phyloP scores from a whole-genome alignment of 2,797 vertebrate species.

The Arvicola amphibius region DNA sequence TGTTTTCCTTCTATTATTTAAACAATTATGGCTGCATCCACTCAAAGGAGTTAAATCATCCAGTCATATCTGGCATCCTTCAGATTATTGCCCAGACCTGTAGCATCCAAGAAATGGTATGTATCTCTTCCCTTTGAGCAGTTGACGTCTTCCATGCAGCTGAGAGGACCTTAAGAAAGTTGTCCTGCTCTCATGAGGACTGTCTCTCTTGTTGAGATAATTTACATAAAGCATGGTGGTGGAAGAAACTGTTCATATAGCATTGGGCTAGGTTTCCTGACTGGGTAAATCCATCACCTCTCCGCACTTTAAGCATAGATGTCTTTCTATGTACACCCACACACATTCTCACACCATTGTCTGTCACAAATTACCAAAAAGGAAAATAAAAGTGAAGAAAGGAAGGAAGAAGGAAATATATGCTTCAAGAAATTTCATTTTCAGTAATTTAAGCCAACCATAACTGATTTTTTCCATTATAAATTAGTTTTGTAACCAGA shows the following conservation, averaged over 20 bases:
- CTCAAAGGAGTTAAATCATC: background rate
- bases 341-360: background rate
- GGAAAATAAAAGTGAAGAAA: background rate
- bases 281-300: background rate
- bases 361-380: background rate
- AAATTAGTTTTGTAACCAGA: slow-evolving; percentile 89
- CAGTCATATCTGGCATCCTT: background rate
- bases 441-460: background rate
- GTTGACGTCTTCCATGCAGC: background rate
- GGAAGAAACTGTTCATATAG: background rate
- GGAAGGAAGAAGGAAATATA: too few species aligned
- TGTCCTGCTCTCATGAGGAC: background rate
- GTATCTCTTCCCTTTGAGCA: background rate
- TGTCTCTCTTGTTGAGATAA: rapidly evolving
- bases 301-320: background rate
- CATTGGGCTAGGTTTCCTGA: background rate
- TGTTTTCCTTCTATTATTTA: background rate
- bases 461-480: background rate
- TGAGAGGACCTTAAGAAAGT: background rate
- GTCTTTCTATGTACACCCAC: too few species aligned
- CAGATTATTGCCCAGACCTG: background rate
- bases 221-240: background rate
- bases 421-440: background rate
- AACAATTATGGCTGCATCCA: background rate
- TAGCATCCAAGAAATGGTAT: background rate